phyloP scores from a whole-genome alignment of 1,140 invertebrate genomes.

The Asobara japonica region DNA sequence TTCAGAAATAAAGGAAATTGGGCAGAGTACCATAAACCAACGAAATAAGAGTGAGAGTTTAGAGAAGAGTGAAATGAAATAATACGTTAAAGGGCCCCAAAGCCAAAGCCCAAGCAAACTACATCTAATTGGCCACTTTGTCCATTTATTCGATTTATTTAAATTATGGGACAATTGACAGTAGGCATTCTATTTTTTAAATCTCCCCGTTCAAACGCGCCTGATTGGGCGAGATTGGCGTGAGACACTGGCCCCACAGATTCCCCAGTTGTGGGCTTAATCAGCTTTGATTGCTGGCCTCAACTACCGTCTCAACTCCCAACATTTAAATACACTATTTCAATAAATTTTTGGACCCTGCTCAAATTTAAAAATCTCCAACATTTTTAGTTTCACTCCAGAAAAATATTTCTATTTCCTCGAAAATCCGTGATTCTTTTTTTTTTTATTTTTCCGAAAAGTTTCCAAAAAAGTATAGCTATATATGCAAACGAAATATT shows the following conservation, averaged over 20 bases:
- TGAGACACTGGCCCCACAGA: slow-evolving; percentile 68
- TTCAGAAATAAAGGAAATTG: not conserved
- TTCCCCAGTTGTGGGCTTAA: slow-evolving; percentile 69
- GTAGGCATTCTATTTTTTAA: slow-evolving; percentile 70
- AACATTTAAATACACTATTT: slow-evolving; percentile 11
- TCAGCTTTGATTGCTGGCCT: slow-evolving; percentile 67
- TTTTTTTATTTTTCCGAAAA: too few relatives aligned
- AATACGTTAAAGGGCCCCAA: slow-evolving; percentile 59
- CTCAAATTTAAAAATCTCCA: too few relatives aligned
- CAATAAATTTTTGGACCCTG: not conserved
- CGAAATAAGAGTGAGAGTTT: slow-evolving; percentile 19
- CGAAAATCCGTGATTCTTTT: not conserved
- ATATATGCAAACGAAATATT: too few relatives aligned
- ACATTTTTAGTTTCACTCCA: too few relatives aligned
- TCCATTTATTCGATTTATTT: slow-evolving; percentile 70
- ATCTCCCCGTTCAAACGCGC: slow-evolving; percentile 63
- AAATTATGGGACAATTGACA: slow-evolving; percentile 70
- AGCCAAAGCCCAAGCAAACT: slow-evolving; percentile 56
- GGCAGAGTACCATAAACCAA: not conserved
- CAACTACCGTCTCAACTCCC: slow-evolving; percentile 46
- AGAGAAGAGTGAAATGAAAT: slow-evolving; percentile 55
- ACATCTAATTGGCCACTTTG: slow-evolving; percentile 69
- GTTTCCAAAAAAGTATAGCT: too few relatives aligned
- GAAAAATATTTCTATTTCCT: too few relatives aligned
- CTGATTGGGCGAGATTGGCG: slow-evolving; percentile 68